Evolutionary conservation across 2,113 vertebrate genomes (phyloP), one percentile per base, ranked within the genome.

Genomic region (Poeciliopsis turrubarensis): DNA sequence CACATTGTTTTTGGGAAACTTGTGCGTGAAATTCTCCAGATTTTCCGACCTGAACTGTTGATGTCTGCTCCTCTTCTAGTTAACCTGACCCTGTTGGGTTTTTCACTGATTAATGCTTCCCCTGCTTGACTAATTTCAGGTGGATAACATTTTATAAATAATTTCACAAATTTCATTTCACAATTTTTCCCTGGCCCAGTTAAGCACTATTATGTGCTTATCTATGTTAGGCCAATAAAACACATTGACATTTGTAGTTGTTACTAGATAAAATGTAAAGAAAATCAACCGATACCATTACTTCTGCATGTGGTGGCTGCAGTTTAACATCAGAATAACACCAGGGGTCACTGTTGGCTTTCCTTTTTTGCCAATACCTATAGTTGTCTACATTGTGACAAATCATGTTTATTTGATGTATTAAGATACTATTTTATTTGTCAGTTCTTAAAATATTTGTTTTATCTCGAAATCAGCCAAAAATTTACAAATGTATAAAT

Each of bases 301-400:
- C 3, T 25, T 9, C 1, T 54, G 22, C 17, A 31, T n/a, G 4
- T 66, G 10, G 26, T 68, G 44, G 67, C 25, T 90, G 82, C 27
- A 90, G 72, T 85, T 83, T 72, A 22, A 2, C 22, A 9, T 12
- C 9, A 30, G 9, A 32, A 29, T 67, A 14, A 41, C 91, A 91
- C 83, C 80, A 85, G 92, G 86, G 86, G 90, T 80, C 91, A 89
- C 68, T 70, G 30, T 92, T 88, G 83, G 29, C 80, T 61, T 84
- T 84, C 51, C 30, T 47, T 77, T 47, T 75, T 83, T 47, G 25
- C 64, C 12, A 37, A 3, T 0, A 19, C 11, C 41, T 11, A 4
- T n/a, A 75, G 41, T 32, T 9, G 15, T 0, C 34, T 19, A 25
- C 15, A 32, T 13, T 4, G 1, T 60, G 14, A 11, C 17, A 76